Percentiles rank a stretch among this genome's conserved stretches.
phyloP scores from a whole-genome alignment of 2,113 vertebrate species.

The Corynorhinus townsendii region DNA sequence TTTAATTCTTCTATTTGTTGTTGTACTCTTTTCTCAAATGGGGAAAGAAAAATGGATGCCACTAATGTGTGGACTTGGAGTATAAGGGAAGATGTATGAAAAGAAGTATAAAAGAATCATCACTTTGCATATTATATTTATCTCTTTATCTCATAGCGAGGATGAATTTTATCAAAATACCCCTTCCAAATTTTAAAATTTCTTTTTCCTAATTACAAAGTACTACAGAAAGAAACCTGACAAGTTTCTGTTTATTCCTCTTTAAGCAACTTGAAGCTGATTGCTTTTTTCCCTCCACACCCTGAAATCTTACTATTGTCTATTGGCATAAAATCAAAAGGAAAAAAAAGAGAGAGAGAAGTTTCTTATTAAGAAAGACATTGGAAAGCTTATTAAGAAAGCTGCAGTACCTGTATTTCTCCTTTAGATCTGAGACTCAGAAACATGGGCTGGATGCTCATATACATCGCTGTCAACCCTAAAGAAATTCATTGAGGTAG shows the following conservation, averaged over 20 bases:
- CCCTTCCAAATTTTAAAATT: not conserved
- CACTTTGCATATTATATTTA: not conserved
- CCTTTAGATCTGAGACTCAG: not conserved
- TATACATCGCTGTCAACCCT: not conserved
- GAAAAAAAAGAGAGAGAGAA: not conserved
- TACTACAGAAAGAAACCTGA: not conserved
- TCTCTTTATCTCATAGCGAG: not conserved
- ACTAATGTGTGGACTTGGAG: not conserved
- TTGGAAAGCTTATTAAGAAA: not conserved
- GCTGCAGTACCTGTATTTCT: not conserved
- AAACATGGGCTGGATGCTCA: not conserved
- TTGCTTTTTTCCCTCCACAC: not conserved
- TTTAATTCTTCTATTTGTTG: not conserved
- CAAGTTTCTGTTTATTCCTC: not conserved
- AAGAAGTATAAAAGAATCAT: not conserved
- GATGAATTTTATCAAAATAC: not conserved
- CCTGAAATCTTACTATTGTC: not conserved
- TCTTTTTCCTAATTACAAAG: not conserved
- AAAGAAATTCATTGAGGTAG: no score
- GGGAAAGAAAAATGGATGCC: not conserved
- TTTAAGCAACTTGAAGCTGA: not conserved
- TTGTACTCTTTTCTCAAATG: not conserved
- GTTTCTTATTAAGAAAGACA: not conserved
- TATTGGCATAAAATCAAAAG: not conserved
- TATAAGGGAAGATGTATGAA: not conserved